Base-by-base conservation (phyloP, 37 sponge, comb jelly and placozoan genomes). In the Ianthella basta region DNA sequence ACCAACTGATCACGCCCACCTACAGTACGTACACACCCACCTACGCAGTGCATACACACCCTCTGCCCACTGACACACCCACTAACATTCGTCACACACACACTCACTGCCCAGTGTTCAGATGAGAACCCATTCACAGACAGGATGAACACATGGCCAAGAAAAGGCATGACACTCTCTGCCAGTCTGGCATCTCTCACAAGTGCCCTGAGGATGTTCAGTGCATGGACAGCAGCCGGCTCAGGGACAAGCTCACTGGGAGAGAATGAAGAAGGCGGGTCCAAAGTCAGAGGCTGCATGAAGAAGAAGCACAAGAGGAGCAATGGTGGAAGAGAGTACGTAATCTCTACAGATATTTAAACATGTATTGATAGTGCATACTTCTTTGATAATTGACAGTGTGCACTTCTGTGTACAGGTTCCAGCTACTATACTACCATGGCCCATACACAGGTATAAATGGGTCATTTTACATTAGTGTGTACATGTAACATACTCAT, bases 181-280 rank as follows among this genome's bases (percentile, higher is more conserved):
- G 90, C 90, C 19, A 96, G 85, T 44, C 74, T 85, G 29, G 92
- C 56, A 15, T 96, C 97, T 35, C 92, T 60, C 38, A 87, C 92
- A 24, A 96, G 85, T 21, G 94, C 88, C 56, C 97, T 77, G 25
- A 94, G 73, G 33, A 94, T 94, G 69, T 96, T 96, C 33, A 96
- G 77, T 34, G 92, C 90, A 83, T 96, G 97, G 4, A 96, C 92
- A 84, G 86, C 80, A 44, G 88, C 84, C 25, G 93, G 87, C 35
- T 81, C 63, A 1, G 77, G 53, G n/a, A 38, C 80, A 39, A 75
- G 25, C 64, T 61, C 64, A 10, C 10, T 61, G 27, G 24, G 27
- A 10, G 4, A 61, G 27, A 29, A 10, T 3, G 10, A 12, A 61
- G 64, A 12, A 61, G 64, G 29, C 29, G 27, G 29, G 29, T 3